Percentiles rank a stretch among this genome's conserved stretches.
Conservation (phyloP, 2,797 vertebrate species). For the Sparus aurata region DNA sequence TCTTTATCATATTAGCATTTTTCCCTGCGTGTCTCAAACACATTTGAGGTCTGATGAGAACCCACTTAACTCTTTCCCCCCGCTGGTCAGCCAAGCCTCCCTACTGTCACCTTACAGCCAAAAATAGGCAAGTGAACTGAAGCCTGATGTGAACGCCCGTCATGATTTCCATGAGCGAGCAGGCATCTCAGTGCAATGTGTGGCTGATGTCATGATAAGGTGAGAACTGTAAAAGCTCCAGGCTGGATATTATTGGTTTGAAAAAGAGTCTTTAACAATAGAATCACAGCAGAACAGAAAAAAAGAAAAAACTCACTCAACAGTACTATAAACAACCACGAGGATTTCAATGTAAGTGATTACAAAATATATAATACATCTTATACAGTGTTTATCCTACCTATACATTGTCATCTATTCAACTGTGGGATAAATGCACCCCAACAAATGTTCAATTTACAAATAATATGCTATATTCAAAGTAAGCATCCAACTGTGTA, state of each 20-base stretch:
- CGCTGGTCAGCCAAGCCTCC: constrained; percentile 41
- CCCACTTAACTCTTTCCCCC: constrained; percentile 34
- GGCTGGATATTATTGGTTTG: constrained; percentile 24
- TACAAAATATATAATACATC: constrained; percentile 78
- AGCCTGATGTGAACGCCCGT: constrained; percentile 49
- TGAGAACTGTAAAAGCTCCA: constrained; percentile 29
- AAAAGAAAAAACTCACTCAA: constrained; percentile 51
- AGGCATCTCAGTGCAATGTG: constrained; percentile 23
- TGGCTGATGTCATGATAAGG: constrained; percentile 21
- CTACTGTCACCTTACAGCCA: constrained; percentile 25
- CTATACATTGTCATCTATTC: constrained; percentile 47
- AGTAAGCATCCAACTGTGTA: constrained; percentile 59
- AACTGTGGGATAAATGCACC: constrained; percentile 45
- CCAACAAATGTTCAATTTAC: constrained; percentile 53
- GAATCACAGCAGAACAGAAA: constrained; percentile 53
- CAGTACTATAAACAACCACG: constrained; percentile 70
- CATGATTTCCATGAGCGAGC: constrained; percentile 29
- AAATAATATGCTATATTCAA: constrained; percentile 66
- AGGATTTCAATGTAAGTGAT: constrained; percentile 59
- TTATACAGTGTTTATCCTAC: constrained; percentile 48
- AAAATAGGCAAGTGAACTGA: constrained; percentile 57
- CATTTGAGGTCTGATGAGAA: constrained; percentile 38
- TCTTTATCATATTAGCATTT: constrained; percentile 61
- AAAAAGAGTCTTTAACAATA: constrained; percentile 45
- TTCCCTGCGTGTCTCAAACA: constrained; percentile 32